Evolutionary conservation across 2,888 invertebrate species (phyloP).

Genomic region (Leucania comma): DNA sequence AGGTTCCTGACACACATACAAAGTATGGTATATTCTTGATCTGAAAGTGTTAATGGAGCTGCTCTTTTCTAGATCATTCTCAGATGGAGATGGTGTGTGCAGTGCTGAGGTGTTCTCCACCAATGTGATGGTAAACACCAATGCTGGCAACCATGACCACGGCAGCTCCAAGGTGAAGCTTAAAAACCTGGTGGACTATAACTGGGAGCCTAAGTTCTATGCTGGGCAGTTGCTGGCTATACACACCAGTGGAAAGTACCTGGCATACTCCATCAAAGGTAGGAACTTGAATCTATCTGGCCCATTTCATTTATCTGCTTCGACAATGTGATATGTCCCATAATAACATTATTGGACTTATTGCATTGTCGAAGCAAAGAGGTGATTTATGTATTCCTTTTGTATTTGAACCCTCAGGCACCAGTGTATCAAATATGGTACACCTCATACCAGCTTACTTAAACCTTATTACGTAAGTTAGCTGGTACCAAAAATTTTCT

Average conservation of each 20-base stretch:
- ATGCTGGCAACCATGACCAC: conserved; percentile 93
- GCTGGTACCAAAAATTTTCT: no score
- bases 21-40: no score
- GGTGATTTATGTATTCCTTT: no score
- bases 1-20: no score
- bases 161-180: conserved; percentile 97
- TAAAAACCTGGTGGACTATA: conserved; percentile 97
- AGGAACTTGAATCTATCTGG: conserved; percentile 36
- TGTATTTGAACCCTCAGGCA: no score
- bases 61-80: conserved; percentile 87
- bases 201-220: conserved; percentile 97
- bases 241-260: conserved; percentile 95
- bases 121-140: conserved; percentile 93
- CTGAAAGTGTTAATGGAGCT: no score
- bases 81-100: conserved; percentile 91
- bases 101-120: conserved; percentile 90
- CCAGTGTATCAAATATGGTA: no score
- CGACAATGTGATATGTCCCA: no score
- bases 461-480: no score
- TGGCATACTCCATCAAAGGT: conserved; percentile 98
- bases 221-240: conserved; percentile 97
- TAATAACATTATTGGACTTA: no score
- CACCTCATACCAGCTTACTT: no score
- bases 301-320: neutral
- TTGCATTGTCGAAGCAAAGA: no score